Evolutionary conservation across 2,888 invertebrate species (phyloP).

Genomic region (Hylaea fasciaria): DNA sequence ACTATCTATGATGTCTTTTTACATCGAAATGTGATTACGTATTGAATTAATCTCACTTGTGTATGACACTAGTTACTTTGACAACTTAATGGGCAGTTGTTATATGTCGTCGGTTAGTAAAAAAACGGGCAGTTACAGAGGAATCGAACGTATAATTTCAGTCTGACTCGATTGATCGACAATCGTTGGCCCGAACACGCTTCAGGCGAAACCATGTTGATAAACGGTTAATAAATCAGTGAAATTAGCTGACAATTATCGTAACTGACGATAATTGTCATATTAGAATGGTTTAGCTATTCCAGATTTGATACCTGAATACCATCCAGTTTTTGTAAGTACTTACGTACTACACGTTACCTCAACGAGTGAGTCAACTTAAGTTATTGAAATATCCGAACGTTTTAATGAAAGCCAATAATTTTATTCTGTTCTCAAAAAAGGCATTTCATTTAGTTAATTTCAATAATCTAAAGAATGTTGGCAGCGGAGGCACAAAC

Average conservation of each 20-base stretch:
- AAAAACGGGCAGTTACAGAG: constrained; percentile 67
- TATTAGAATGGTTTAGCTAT: background rate
- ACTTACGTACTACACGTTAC: background rate
- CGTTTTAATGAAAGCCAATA: constrained; percentile 38
- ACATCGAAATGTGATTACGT: constrained; percentile 45
- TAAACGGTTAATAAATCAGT: constrained; percentile 63
- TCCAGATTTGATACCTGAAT: constrained; percentile 1
- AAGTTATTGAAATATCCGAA: constrained; percentile 10
- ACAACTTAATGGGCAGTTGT: constrained; percentile 65
- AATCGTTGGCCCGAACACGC: constrained; percentile 61
- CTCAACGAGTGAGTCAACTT: background rate
- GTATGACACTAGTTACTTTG: constrained; percentile 54
- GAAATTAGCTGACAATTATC: constrained; percentile 55
- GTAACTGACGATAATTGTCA: too few relatives aligned
- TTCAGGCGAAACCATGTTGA: constrained; percentile 59
- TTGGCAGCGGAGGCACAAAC: constrained; percentile 48
- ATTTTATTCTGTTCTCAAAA: constrained; percentile 37
- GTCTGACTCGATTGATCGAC: constrained; percentile 60
- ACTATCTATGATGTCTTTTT: background rate
- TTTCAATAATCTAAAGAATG: constrained; percentile 56
- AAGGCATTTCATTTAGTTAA: constrained; percentile 36
- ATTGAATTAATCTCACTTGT: constrained; percentile 61
- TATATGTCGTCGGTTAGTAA: constrained; percentile 68
- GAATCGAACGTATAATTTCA: constrained; percentile 71
- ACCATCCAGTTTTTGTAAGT: background rate